Evolutionary conservation across 1,140 invertebrate genomes (phyloP), one percentile per base, ranked within the genome.

Genomic region (Geopemphigus sp.): DNA sequence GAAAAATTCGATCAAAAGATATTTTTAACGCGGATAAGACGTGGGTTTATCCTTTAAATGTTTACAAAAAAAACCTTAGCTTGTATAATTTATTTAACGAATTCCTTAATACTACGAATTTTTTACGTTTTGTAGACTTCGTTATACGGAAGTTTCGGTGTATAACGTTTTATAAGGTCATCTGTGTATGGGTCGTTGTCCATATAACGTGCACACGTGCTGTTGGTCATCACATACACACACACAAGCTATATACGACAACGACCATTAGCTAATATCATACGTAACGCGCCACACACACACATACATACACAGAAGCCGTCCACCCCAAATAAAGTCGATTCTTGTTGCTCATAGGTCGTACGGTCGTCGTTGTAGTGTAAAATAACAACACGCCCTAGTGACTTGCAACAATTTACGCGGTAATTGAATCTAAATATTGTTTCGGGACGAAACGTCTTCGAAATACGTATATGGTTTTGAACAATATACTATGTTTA

Each of bases 341-440:
- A 39, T 63, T 63, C 54, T 57, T 8, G 32, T 32, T 54, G 32
- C 56, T 72, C 32, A 17, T 78, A n/a, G 74, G 63, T 57, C 56
- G 50, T 54, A 22, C n/a, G 32, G 3, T 8, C 32, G 32, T 39
- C 3, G 32, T 4, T 26, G 24, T 19, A 72, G 39, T 45, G 12
- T 50, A 50, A 50, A 78, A 78, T 78, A 78, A 78, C 57, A 61
- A 63, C 56, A 63, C 57, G 74, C 56, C 57, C 57, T 39, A 32
- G 63, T 78, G 74, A 78, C 74, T 78, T 24, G 74, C 74, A 78
- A 78, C 74, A 78, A 78, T 78, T 61, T 61, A 59, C 74, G 39
- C 22, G 45, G 57, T 78, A 78, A 78, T 78, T 78, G 74, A 78
- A 78, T 78, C 74, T 29, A 78, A 78, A 78, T 78, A 78, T 78